Conservation (phyloP, 2,113 vertebrate genomes). For the Morone saxatilis region DNA sequence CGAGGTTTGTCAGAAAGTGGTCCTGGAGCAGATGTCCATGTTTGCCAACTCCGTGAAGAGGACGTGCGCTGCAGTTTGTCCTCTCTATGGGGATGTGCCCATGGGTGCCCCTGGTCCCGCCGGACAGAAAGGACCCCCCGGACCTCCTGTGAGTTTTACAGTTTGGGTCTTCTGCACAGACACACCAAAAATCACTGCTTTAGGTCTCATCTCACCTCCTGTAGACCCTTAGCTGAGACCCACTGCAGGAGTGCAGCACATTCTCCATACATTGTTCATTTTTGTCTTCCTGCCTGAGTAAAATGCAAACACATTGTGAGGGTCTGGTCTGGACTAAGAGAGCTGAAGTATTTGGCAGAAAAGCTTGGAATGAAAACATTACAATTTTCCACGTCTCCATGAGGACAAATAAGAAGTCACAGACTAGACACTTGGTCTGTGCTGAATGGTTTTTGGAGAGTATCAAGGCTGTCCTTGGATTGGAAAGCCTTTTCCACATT, state of each 20-base stretch:
- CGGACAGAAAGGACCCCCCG: constrained; percentile 80
- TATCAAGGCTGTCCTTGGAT: constrained; percentile 63
- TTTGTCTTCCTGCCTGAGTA: constrained; percentile 56
- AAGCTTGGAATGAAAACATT: constrained; percentile 82
- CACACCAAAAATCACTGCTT: constrained; percentile 22
- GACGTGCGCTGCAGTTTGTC: constrained; percentile 83
- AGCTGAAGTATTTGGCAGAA: constrained; percentile 79
- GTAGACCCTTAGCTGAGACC: constrained; percentile 45
- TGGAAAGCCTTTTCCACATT: constrained; percentile 81
- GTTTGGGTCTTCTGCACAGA: constrained; percentile 12
- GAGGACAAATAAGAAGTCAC: constrained; percentile 82
- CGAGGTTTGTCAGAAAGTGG: constrained; percentile 83
- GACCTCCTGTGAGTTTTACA: constrained; percentile 78
- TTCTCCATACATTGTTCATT: constrained; percentile 64
- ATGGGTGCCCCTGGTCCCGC: constrained; percentile 79
- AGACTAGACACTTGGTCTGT: constrained; percentile 78
- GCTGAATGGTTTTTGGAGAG: constrained; percentile 78
- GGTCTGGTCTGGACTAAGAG: constrained; percentile 62
- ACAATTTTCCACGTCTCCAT: constrained; percentile 84
- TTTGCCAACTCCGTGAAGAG: constrained; percentile 85
- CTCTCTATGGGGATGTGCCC: constrained; percentile 82
- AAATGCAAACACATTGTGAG: constrained; percentile 74
- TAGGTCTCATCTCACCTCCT: constrained; percentile 12
- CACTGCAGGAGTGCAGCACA: constrained; percentile 7
- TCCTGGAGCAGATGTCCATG: constrained; percentile 85